Base-by-base conservation (phyloP, 1,140 invertebrate species). In the Eciton burchellii region DNA sequence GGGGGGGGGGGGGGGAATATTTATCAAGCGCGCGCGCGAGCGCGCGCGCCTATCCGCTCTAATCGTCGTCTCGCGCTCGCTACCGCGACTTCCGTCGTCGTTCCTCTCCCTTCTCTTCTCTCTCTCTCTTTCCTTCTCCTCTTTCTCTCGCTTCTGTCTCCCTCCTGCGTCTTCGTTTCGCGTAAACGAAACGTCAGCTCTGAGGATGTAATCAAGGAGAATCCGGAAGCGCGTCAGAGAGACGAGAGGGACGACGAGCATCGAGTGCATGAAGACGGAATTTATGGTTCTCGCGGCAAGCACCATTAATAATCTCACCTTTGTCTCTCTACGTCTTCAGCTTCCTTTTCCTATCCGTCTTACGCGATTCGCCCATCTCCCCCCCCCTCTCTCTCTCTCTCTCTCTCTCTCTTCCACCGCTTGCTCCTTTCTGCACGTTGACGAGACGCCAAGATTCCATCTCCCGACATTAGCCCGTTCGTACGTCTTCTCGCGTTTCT, bases 261-360 rank as follows among this genome's bases (percentile, higher is more conserved):
- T 76, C 60, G 74, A 81, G 77, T 66, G 65, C 43, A 65, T 49
- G 68, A 57, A 71, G 45, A 73, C 49, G 65, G 85, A 83, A 87
- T 86, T 86, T 86, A 84, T 84, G 81, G 74, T 81, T 86, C 70
- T 77, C 65, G 49, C 52, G 52, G 73, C 43, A 68, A 62, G 41
- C 45, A 63, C 70, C 86, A 86, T 87, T 87, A 87, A 86, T 86
- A 87, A 87, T 81, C 84, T 43, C 49, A 35, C 81, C 52, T 84
- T 85, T 60, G 45, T 65, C 35, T 72, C 66, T 83, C 73, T 83
- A n/a, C n/a, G 73, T 81, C 77, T 81, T 52, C 65, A 41, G 65
- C 26, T 72, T 73, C 70, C 77, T 81, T 73, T 72, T 73, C 70
- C 54, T 81, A 71, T 81, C 43, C 57, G 43, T 82, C 76, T 60